phyloP scores from a whole-genome alignment of 2,113 vertebrate genomes.

The Phylloscopus trochilus region DNA sequence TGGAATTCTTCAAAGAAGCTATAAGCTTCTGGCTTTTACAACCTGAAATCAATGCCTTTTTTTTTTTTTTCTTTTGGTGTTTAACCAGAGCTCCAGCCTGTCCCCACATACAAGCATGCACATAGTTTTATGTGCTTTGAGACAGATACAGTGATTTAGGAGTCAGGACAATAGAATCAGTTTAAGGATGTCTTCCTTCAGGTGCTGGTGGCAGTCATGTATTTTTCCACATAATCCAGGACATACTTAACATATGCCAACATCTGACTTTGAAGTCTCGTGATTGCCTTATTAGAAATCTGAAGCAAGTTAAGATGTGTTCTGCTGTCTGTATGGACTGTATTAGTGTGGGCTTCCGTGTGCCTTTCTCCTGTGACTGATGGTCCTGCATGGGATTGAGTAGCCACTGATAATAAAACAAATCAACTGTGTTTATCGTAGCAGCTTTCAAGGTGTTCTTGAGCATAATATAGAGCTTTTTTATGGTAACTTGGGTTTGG shows the following conservation, averaged over 20 bases:
- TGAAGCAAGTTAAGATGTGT: not conserved
- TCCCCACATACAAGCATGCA: no score
- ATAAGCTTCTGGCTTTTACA: not conserved
- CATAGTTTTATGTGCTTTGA: not conserved
- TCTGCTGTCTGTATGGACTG: not conserved
- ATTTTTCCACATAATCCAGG: not conserved
- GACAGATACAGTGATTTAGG: not conserved
- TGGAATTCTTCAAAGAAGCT: not conserved
- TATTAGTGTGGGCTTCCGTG: not conserved
- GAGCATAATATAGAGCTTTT: not conserved
- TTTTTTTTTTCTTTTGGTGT: not conserved
- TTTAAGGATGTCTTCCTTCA: not conserved
- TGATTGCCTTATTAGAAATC: not conserved
- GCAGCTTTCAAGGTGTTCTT: not conserved
- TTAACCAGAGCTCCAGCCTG: not conserved
- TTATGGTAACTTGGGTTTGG: not conserved
- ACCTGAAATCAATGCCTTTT: not conserved
- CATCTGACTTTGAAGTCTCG: not conserved
- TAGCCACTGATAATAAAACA: not conserved
- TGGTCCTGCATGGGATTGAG: not conserved
- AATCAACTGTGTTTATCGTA: not conserved
- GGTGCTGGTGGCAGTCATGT: fast-evolving
- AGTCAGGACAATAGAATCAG: not conserved
- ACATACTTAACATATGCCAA: not conserved
- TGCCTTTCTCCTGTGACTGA: not conserved